A percentile compares a stretch with the other conserved stretches of the same genome.
These are phyloP conservation scores for Percina caprodes DNA, from an alignment of 2,113 vertebrate species.

Conservation along the genomic window DNA sequence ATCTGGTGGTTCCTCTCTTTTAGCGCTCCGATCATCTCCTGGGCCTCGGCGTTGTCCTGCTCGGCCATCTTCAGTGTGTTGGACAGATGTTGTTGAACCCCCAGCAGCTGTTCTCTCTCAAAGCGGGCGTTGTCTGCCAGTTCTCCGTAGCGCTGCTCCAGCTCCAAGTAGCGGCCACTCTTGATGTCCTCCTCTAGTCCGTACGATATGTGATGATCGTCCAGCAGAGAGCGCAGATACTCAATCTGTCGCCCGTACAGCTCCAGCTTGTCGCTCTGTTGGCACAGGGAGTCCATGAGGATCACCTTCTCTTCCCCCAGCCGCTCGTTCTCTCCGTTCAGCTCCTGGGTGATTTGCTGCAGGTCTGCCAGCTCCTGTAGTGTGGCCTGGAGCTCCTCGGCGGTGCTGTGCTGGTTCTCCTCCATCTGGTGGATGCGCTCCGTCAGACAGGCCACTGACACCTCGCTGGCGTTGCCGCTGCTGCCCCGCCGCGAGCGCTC, in stretches of 20 bases:
- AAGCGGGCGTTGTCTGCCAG: slow-evolving; percentile 93
- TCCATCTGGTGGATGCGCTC: slow-evolving; percentile 98
- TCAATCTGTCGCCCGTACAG: slow-evolving; percentile 92
- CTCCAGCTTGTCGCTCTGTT: slow-evolving; percentile 94
- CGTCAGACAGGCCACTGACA: slow-evolving; percentile 93
- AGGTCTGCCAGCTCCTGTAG: slow-evolving; percentile 94
- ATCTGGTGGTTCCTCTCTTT: slow-evolving; percentile 95
- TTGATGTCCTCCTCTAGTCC: slow-evolving; percentile 93
- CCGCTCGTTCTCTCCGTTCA: slow-evolving; percentile 95
- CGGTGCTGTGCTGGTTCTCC: slow-evolving; percentile 95
- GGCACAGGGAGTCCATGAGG: slow-evolving; percentile 95
- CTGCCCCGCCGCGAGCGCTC: slow-evolving; percentile 91
- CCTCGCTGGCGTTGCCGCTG: slow-evolving; percentile 91
- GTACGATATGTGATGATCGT: slow-evolving; percentile 91
- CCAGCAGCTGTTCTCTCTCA: slow-evolving; percentile 94
- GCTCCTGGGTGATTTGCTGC: slow-evolving; percentile 95
- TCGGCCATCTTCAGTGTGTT: slow-evolving; percentile 97
- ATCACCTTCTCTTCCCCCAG: slow-evolving; percentile 95
- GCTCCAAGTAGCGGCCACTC: slow-evolving; percentile 93
- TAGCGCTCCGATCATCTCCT: slow-evolving; percentile 91
- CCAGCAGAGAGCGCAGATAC: slow-evolving; percentile 91
- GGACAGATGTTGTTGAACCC: slow-evolving; percentile 96
- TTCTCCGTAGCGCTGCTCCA: slow-evolving; percentile 94
- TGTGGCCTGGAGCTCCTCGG: slow-evolving; percentile 95
- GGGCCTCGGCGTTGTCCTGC: slow-evolving; percentile 95